Conservation (phyloP, 2,888 invertebrate species). For the Cheilosia pagana region DNA sequence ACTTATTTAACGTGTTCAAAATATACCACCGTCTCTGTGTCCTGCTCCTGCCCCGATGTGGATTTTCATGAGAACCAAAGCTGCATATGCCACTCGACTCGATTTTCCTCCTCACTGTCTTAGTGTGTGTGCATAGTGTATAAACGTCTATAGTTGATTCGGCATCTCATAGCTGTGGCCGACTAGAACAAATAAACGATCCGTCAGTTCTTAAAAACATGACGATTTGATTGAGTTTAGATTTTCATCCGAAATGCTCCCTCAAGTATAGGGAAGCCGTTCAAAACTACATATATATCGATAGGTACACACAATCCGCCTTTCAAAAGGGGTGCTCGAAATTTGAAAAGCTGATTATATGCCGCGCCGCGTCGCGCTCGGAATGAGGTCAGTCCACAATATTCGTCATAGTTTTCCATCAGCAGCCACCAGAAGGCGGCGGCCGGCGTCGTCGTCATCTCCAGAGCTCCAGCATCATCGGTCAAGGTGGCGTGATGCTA, state of each 20-base stretch:
- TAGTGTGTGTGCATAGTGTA: neutral
- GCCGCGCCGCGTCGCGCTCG: neutral
- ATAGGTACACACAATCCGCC: neutral
- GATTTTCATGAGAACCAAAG: slow-evolving; percentile 14
- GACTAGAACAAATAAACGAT: slow-evolving; percentile 50
- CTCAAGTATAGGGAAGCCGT: neutral
- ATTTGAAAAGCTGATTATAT: slow-evolving; percentile 21
- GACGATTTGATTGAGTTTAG: slow-evolving; percentile 56
- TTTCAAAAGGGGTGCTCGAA: slow-evolving; percentile 8
- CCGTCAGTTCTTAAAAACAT: slow-evolving; percentile 55
- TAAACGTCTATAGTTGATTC: slow-evolving; percentile 20
- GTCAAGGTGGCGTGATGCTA: slow-evolving; percentile 63
- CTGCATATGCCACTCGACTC: slow-evolving; percentile 18
- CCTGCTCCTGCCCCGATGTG: neutral
- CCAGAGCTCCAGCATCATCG: slow-evolving; percentile 52
- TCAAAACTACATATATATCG: too few relatives aligned
- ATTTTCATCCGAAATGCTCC: slow-evolving; percentile 18
- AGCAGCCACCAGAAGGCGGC: neutral
- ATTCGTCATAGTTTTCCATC: slow-evolving; percentile 61
- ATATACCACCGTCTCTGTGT: slow-evolving; percentile 16
- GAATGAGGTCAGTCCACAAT: slow-evolving; percentile 58
- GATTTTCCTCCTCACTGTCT: slow-evolving; percentile 1
- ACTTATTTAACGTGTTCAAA: slow-evolving; percentile 34
- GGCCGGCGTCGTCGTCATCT: slow-evolving; percentile 23
- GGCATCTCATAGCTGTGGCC: slow-evolving; percentile 5